phyloP scores from a whole-genome alignment of 2,113 vertebrate species.

The Onychostruthus taczanowskii region DNA sequence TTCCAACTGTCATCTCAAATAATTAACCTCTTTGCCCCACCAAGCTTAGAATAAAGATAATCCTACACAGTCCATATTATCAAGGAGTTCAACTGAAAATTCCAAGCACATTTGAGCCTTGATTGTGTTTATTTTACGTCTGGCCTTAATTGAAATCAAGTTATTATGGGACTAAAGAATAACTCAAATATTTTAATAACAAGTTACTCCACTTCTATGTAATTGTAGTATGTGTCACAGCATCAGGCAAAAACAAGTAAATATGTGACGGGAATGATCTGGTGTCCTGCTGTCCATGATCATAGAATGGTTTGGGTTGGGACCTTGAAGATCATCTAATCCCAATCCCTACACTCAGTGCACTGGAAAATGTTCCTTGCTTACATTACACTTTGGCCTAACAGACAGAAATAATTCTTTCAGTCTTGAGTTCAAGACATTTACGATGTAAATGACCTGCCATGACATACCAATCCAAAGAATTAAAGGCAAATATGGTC shows the following conservation, averaged over 20 bases:
- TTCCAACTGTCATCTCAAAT: background rate
- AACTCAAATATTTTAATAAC: background rate
- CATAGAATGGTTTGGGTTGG: too few relatives aligned
- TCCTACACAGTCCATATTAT: fast-evolving
- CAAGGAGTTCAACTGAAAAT: background rate
- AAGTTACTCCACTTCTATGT: background rate
- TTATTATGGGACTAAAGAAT: background rate
- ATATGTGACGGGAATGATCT: background rate
- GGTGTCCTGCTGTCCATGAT: background rate
- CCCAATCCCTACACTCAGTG: background rate
- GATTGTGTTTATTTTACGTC: background rate
- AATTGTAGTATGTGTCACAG: background rate
- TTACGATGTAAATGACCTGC: background rate
- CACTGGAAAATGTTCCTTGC: background rate
- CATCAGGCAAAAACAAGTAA: background rate
- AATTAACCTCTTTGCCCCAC: background rate
- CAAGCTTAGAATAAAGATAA: background rate
- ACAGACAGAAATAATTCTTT: background rate
- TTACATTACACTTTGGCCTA: background rate
- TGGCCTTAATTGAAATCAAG: background rate
- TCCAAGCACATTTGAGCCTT: background rate
- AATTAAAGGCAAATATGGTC: background rate
- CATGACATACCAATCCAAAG: background rate
- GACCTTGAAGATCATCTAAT: background rate
- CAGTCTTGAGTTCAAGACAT: background rate